These are phyloP conservation scores for Augiades crinisus DNA, from an alignment of 2,888 invertebrate genomes.

Conservation along the genomic window DNA sequence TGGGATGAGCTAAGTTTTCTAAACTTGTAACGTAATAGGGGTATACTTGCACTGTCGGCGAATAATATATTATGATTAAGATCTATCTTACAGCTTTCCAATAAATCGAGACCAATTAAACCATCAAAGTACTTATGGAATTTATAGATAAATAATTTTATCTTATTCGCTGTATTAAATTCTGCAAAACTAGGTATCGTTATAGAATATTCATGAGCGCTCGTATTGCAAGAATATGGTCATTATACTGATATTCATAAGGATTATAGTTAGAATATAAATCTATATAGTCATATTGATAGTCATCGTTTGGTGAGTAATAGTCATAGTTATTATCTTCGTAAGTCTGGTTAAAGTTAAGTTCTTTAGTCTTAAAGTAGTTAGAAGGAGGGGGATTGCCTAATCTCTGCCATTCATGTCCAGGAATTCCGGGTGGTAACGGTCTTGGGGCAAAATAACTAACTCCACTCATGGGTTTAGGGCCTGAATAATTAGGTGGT, in stretches of 20 bases:
- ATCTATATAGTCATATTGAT: neutral
- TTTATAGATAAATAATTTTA: neutral
- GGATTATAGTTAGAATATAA: neutral
- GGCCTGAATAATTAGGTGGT: neutral
- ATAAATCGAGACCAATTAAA: slow-evolving; percentile 31
- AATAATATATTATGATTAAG: slow-evolving; percentile 24
- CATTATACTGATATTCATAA: neutral
- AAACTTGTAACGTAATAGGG: slow-evolving; percentile 8
- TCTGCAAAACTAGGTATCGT: neutral
- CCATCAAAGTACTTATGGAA: neutral
- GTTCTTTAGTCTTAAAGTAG: neutral
- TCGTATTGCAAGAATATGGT: neutral
- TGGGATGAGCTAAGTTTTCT: neutral
- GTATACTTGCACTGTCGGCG: slow-evolving; percentile 22
- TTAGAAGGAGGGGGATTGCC: neutral
- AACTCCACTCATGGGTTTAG: slow-evolving; percentile 14
- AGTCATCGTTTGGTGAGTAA: neutral
- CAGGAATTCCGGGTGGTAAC: neutral
- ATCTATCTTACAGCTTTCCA: slow-evolving; percentile 31
- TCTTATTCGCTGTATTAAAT: neutral
- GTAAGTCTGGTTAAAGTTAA: neutral
- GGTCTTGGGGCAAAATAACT: neutral
- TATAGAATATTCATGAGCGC: neutral
- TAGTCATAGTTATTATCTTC: neutral
- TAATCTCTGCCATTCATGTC: neutral